phyloP scores from a whole-genome alignment of 2,797 vertebrate species.

The Enteromius afrohamiltoni region DNA sequence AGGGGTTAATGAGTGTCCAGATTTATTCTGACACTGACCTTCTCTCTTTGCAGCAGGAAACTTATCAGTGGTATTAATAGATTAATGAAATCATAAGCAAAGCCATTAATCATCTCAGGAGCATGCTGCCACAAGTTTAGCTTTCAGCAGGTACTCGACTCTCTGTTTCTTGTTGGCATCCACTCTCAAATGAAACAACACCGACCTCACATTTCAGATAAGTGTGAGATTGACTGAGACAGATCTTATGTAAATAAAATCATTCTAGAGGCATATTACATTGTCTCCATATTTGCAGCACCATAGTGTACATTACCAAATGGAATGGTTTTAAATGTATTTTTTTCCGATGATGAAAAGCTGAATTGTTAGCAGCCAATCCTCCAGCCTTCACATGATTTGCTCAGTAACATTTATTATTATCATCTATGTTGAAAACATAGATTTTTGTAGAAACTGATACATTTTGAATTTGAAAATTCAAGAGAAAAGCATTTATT shows the following conservation, averaged over 20 bases:
- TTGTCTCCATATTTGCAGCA: neutral
- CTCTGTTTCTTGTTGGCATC: neutral
- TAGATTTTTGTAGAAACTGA: neutral
- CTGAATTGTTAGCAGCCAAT: neutral
- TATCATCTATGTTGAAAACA: neutral
- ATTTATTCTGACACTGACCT: slow-evolving; percentile 68
- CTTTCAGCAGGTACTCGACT: slow-evolving; percentile 27
- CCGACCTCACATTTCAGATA: slow-evolving; percentile 4
- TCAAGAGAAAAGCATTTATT: neutral
- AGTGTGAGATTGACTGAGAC: neutral
- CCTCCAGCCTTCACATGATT: neutral
- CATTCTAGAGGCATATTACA: neutral
- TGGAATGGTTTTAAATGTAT: neutral
- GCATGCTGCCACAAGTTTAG: slow-evolving; percentile 27
- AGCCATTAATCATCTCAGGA: slow-evolving; percentile 79
- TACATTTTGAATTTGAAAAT: neutral
- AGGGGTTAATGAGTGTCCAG: slow-evolving; percentile 50
- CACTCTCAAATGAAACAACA: neutral
- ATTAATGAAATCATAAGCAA: slow-evolving; percentile 82
- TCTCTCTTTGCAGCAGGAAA: slow-evolving; percentile 70
- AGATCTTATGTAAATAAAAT: neutral
- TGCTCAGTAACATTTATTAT: neutral
- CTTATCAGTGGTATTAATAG: slow-evolving; percentile 78
- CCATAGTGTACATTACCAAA: neutral
- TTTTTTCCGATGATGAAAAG: neutral